Evolutionary conservation across 2,797 vertebrate genomes (phyloP), one percentile per base, ranked within the genome.

Genomic region (Platalea minor): DNA sequence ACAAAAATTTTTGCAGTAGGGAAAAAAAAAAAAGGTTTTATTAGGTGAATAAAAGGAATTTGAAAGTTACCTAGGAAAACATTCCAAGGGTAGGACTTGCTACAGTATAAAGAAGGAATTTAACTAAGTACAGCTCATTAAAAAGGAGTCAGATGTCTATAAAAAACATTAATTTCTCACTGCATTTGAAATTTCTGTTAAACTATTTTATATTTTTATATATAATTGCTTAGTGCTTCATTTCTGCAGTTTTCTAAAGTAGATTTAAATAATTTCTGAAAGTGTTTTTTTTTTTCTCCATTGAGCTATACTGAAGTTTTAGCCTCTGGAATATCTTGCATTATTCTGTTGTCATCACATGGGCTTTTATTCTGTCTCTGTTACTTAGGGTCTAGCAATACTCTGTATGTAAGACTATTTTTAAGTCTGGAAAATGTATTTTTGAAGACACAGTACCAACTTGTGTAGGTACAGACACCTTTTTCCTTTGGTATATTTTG

Each of bases 11-110:
- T 96, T 95, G 70, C 33, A 37, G 84, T 19, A 73, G 54, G 54
- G 75, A 95, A 92, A 94, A 95, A 88, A 94, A 91, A 70, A 94
- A 96, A 85, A 65, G 33, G 33, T 96, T 98, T 98, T 98, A 97
- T 97, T 96, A 96, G 89, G 95, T 97, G 97, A 96, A 96, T 95
- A 92, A 96, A 92, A 96, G 64, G 96, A 82, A 51, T 63, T 57
- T 85, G 82, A 94, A 97, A 89, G 85, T 85, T 97, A 94, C 85
- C 88, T 96, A 90, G 93, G 91, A 95, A 97, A 97, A 96, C 95
- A 92, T 97, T 97, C 96, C 94, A 94, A 89, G 59, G 20, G 46
- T 87, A 89, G 83, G 63, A 73, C 94, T 95, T 95, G 74, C 73
- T 87, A 11, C 59, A 64, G 46, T 79, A 91, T 93, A 91, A 97